Conservation (phyloP, 2,888 invertebrate genomes). For the Xylophagus ater region DNA sequence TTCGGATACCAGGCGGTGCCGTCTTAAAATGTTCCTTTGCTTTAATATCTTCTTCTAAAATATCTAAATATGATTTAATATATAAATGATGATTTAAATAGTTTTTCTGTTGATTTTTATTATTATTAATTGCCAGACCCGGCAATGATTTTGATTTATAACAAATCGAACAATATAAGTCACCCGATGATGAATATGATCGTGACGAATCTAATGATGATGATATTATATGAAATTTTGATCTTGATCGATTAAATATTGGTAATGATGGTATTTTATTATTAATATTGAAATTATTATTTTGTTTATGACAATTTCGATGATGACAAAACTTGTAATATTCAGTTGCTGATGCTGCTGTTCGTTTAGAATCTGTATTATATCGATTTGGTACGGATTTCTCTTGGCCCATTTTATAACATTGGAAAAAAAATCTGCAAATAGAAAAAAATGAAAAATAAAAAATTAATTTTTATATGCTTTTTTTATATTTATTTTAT, state of each 20-base stretch:
- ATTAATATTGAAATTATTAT: neutral
- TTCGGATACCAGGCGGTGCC: slow-evolving; percentile 52
- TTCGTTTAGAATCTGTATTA: slow-evolving; percentile 6
- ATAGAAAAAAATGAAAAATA: slow-evolving; percentile 3
- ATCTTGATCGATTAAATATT: too few species aligned
- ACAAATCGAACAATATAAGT: slow-evolving; percentile 38
- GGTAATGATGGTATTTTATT: too few species aligned
- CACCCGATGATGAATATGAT: slow-evolving; percentile 27
- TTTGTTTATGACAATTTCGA: neutral
- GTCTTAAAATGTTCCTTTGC: slow-evolving; percentile 39
- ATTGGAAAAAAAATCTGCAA: slow-evolving; percentile 25
- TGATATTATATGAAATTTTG: too few species aligned
- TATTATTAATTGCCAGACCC: too few species aligned
- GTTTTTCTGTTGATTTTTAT: slow-evolving; percentile 35
- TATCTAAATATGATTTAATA: slow-evolving; percentile 45
- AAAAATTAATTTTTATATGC: too few species aligned
- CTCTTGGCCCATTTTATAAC: slow-evolving; percentile 42
- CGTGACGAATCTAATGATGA: slow-evolving; percentile 34
- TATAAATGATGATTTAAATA: slow-evolving; percentile 45
- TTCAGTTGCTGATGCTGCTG: neutral
- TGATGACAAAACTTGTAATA: neutral
- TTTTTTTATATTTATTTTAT: too few species aligned
- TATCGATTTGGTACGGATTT: slow-evolving; percentile 32
- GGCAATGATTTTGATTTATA: too few species aligned
- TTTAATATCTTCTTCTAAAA: slow-evolving; percentile 41